Conservation (phyloP, 2,797 vertebrate species). For the Nothura maculosa region DNA sequence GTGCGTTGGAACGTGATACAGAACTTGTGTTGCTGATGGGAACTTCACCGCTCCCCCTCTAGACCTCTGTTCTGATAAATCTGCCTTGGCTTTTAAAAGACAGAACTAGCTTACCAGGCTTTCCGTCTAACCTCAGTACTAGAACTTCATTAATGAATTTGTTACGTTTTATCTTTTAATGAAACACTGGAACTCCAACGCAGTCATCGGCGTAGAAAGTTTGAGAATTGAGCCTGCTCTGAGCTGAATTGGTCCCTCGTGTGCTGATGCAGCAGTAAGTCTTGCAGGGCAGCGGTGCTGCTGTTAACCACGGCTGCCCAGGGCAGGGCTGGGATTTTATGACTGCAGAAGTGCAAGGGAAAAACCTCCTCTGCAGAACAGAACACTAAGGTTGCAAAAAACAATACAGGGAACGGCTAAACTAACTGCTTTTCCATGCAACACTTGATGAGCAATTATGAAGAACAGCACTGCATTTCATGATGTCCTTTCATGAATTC, state of each 20-base stretch:
- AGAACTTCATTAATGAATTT: background rate
- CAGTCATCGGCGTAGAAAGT: background rate
- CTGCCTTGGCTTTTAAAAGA: background rate
- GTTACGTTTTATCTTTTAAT: conserved; percentile 21
- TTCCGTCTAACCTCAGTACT: background rate
- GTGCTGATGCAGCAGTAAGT: conserved; percentile 53
- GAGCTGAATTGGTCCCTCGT: conserved; percentile 20
- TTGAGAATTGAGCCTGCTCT: background rate
- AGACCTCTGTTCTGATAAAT: background rate
- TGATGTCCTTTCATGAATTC: background rate
- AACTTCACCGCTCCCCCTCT: background rate
- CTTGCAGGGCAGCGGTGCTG: background rate
- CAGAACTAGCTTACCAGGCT: background rate
- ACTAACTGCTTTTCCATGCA: background rate
- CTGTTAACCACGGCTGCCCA: background rate
- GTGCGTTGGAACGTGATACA: background rate
- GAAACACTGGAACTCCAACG: background rate
- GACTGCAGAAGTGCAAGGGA: background rate
- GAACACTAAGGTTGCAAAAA: background rate
- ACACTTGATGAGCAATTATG: background rate
- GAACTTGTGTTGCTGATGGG: background rate
- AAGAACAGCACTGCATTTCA: background rate
- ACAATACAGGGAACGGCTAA: background rate
- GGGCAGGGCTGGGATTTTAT: background rate
- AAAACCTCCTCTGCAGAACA: conserved; percentile 5